Conservation (phyloP, 2,797 vertebrate species). For the Anguilla anguilla region DNA sequence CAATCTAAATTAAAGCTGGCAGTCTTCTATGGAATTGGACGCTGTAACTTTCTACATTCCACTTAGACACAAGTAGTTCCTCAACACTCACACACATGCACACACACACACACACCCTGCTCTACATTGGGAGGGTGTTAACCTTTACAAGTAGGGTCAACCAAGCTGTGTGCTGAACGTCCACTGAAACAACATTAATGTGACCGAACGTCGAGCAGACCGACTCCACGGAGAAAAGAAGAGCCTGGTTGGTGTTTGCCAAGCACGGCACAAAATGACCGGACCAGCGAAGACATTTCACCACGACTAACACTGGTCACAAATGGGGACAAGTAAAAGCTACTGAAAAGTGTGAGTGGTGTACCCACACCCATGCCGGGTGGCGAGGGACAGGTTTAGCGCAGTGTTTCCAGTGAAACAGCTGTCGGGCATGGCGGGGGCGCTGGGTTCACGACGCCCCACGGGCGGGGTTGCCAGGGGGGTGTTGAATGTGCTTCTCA, state of each 20-base stretch:
- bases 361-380: background rate
- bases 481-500: constrained; percentile 21
- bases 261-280: background rate
- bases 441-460: background rate
- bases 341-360: background rate
- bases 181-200: background rate
- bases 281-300: background rate
- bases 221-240: background rate
- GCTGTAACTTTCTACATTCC: constrained; percentile 37
- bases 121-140: background rate
- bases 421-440: background rate
- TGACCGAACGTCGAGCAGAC: background rate
- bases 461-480: background rate
- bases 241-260: background rate
- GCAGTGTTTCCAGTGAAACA: background rate
- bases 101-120: constrained; percentile 47
- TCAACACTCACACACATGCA: constrained; percentile 48
- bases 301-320: background rate
- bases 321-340: background rate
- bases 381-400: background rate
- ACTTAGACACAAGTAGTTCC: constrained; percentile 61
- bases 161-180: background rate
- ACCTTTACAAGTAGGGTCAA: background rate
- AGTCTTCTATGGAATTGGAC: background rate
- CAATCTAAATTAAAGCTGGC: background rate